A percentile compares a stretch with the other conserved stretches of the same genome.
Conservation (phyloP, 2,797 vertebrate genomes). For the Muraenolepis orangiensis region DNA sequence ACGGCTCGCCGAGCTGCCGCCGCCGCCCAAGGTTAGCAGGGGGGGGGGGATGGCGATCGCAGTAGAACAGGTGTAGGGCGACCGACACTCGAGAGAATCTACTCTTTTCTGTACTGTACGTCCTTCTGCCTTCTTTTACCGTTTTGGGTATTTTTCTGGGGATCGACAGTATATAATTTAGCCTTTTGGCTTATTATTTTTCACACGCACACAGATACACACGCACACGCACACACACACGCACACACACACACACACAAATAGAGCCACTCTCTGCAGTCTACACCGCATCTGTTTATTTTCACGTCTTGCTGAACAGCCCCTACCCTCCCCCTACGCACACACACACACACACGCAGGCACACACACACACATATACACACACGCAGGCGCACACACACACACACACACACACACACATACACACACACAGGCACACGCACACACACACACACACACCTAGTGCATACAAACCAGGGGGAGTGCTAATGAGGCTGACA, state of each 20-base stretch:
- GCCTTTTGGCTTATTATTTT: neutral
- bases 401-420: constrained; percentile 13
- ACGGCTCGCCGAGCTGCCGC: constrained; percentile 68
- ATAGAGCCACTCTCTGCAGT: neutral
- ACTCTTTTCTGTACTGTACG: neutral
- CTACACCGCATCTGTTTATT: neutral
- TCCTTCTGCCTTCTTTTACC: constrained; percentile 8
- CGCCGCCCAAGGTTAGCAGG: constrained; percentile 65
- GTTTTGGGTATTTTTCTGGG: neutral
- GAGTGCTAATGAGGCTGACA: constrained; percentile 80
- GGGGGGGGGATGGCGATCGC: constrained; percentile 39
- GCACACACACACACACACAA: neutral
- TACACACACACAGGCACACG: neutral
- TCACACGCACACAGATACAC: neutral
- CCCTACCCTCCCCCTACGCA: neutral
- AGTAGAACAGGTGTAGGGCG: constrained; percentile 20
- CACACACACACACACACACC: constrained; percentile 46
- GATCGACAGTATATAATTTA: neutral
- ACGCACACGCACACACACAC: neutral
- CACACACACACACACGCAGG: neutral
- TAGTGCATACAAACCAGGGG: constrained; percentile 70
- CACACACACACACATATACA: constrained; percentile 11
- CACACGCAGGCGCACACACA: constrained; percentile 11
- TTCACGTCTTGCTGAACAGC: neutral
- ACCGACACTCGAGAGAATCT: constrained; percentile 20